Base-by-base conservation (phyloP, 2,797 vertebrate species). In the Pangasius larnaudii region DNA sequence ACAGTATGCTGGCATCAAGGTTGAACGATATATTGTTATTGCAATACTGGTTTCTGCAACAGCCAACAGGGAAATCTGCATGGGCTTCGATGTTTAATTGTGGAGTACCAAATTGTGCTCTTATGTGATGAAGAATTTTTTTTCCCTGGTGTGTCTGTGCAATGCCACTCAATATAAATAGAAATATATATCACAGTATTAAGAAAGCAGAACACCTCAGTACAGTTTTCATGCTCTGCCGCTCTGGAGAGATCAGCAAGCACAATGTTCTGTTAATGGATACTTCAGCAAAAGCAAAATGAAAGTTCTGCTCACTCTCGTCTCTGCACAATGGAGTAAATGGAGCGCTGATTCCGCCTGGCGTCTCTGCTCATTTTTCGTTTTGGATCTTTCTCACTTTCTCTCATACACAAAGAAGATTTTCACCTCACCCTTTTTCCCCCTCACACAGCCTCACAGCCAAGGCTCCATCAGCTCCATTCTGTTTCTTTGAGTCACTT, bases 401-500 rank as follows among this genome's bases (percentile, higher is more conserved):
- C 53, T 82, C 53, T 71, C 33, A 39, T 58, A n/a, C 87, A 84
- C 87, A 77, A 59, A 30, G 56, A 59, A 51, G 42, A 19, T 56
- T 75, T 53, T 58, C 11, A 67, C 46, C 78, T 67, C 33, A 2
- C 22, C 24, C 24, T 42, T 30, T 59, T 49, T 3, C 46, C 1
- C 14, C 1, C 14, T 30, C 10, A 9, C 33, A 9, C 14, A 27
- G 42, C 7, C 58, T 53, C 36, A 67, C 36, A 30, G 86, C 63
- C n/a, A 56, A 18, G 16, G 8, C 27, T 59, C 30, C 49, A 82
- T 58, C 74, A 30, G 53, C n/a, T 82, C 59, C 46, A 67, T 85
- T 56, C 56, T 63, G 27, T 80, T 69, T 33, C 39, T 51, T 19
- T 80, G 84, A 67, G n/a, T 51, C 46, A 56, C 63, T 69, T 71